Conservation (phyloP, 2,113 vertebrate species). For the Globicephala melas region DNA sequence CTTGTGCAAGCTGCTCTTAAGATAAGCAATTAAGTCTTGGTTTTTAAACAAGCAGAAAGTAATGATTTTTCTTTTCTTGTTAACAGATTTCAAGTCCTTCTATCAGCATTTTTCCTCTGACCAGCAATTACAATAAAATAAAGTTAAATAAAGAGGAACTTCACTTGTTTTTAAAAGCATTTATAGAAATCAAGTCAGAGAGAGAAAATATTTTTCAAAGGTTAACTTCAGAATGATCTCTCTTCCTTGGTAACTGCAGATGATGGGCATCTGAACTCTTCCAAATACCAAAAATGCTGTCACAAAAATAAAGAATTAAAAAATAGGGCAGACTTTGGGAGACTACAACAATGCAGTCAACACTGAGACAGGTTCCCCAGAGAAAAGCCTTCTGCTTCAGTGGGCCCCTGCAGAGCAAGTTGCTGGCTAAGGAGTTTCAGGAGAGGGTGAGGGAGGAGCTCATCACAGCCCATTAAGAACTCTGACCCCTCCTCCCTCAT, state of each 20-base stretch:
- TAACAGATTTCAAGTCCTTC: slow-evolving; percentile 51
- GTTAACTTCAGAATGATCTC: slow-evolving; percentile 61
- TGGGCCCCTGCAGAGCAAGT: slow-evolving; percentile 59
- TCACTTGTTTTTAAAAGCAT: slow-evolving; percentile 78
- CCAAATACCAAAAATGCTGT: slow-evolving; percentile 66
- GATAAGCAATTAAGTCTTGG: slow-evolving; percentile 61
- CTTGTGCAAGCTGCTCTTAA: slow-evolving; percentile 78
- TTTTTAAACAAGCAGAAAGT: slow-evolving; percentile 61
- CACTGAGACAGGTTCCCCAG: slow-evolving; percentile 74
- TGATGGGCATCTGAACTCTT: slow-evolving; percentile 72
- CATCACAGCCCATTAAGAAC: slow-evolving; percentile 18
- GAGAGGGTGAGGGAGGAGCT: background rate
- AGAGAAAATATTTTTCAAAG: slow-evolving; percentile 77
- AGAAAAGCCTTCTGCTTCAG: slow-evolving; percentile 64
- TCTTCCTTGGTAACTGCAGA: slow-evolving; percentile 66
- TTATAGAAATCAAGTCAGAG: slow-evolving; percentile 81
- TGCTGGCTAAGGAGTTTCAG: slow-evolving; percentile 63
- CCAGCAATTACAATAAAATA: slow-evolving; percentile 74
- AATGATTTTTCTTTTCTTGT: slow-evolving; percentile 49
- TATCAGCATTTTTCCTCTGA: slow-evolving; percentile 71
- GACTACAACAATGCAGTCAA: slow-evolving; percentile 80
- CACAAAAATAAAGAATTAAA: slow-evolving; percentile 74
- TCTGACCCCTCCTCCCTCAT: slow-evolving; percentile 7
- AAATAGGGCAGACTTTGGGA: slow-evolving; percentile 79
- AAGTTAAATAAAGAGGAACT: slow-evolving; percentile 78